These are phyloP conservation scores for Pristionchus entomophagus DNA, from an alignment of 2,888 invertebrate species.

Conservation along the genomic window DNA sequence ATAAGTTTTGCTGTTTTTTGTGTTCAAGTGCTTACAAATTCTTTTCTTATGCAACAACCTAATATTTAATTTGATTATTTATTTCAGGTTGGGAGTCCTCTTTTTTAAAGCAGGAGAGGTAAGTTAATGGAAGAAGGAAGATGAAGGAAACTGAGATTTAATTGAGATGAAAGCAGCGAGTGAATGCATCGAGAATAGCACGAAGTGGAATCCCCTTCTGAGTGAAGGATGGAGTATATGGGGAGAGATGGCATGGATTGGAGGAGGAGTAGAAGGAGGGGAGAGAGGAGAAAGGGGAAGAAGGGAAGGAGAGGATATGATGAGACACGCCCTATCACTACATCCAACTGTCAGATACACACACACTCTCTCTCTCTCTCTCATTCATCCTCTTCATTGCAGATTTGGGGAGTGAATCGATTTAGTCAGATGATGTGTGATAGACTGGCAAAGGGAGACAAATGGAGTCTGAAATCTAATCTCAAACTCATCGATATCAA, in stretches of 20 bases:
- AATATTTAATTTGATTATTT: too few relatives aligned
- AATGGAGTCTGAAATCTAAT: background rate
- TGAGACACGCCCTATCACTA: slow-evolving; percentile 38
- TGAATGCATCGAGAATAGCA: slow-evolving; percentile 33
- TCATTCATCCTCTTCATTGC: background rate
- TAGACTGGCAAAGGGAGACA: background rate
- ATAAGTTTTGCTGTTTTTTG: too few relatives aligned
- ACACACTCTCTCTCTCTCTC: background rate
- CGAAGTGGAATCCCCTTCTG: slow-evolving; percentile 31
- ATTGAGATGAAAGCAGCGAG: background rate
- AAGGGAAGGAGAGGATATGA: slow-evolving; percentile 26
- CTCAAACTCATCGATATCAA: slow-evolving; percentile 23
- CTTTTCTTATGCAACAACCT: too few relatives aligned
- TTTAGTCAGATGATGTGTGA: background rate
- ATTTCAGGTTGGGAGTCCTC: background rate
- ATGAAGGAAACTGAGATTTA: background rate
- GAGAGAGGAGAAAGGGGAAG: background rate
- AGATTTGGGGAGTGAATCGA: slow-evolving; percentile 33
- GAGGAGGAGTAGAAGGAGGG: slow-evolving; percentile 1
- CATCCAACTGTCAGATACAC: slow-evolving; percentile 4
- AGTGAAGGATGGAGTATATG: slow-evolving; percentile 17
- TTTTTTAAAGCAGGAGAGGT: slow-evolving; percentile 25
- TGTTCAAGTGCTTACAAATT: too few relatives aligned
- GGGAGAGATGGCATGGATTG: slow-evolving; percentile 1
- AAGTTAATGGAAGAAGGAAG: background rate